phyloP scores from a whole-genome alignment of 2,797 vertebrate genomes.

The Lerista edwardsae region DNA sequence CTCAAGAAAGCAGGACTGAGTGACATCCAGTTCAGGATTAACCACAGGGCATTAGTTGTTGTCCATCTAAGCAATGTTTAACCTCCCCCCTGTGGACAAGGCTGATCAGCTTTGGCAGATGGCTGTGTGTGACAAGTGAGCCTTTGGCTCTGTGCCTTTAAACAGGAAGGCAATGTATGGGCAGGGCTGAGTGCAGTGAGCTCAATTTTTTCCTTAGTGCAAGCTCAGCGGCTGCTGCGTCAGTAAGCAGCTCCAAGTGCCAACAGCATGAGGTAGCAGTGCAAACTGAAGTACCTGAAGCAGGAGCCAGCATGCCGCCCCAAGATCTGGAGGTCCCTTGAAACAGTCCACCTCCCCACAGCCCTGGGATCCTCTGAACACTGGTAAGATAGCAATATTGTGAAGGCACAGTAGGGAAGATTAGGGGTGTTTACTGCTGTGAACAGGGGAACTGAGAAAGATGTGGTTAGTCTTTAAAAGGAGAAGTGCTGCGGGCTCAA shows the following conservation, averaged over 20 bases:
- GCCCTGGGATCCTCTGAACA: not conserved
- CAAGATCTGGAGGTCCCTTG: not conserved
- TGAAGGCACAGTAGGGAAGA: not conserved
- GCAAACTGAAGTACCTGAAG: not conserved
- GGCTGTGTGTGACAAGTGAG: not conserved
- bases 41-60: not conserved
- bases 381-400: slow-evolving; percentile 22
- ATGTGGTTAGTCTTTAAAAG: not conserved
- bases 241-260: slow-evolving; percentile 13
- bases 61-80: not conserved
- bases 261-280: not conserved
- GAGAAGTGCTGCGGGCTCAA: not conserved
- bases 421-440: slow-evolving; percentile 3
- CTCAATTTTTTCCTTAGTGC: not conserved
- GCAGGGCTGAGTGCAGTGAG: slow-evolving; percentile 3
- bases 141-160: slow-evolving; percentile 25
- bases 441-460: not conserved
- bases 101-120: not conserved
- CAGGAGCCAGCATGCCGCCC: not conserved
- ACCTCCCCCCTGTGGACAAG: not conserved
- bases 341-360: not conserved
- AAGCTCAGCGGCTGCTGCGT: slow-evolving; percentile 4
- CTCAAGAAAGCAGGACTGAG: not conserved
- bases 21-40: not conserved
- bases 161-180: not conserved